Conservation (phyloP, 2,797 vertebrate genomes). For the Poeciliopsis infans region DNA sequence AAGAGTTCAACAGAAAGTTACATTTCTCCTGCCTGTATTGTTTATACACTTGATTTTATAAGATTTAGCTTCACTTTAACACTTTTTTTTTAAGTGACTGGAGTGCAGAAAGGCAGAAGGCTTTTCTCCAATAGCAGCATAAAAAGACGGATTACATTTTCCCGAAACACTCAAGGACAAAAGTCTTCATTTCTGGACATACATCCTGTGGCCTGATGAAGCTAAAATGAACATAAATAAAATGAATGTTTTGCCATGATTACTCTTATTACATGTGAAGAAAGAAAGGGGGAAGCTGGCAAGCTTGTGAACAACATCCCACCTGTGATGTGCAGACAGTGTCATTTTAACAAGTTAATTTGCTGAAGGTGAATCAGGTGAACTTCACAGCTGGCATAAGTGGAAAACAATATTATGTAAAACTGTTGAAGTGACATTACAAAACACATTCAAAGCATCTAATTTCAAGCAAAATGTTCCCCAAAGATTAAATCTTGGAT, state of each 20-base stretch:
- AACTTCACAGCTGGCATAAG: background rate
- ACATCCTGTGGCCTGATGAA: background rate
- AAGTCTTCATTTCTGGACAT: background rate
- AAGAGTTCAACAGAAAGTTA: slow-evolving; percentile 19
- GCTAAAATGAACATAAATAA: background rate
- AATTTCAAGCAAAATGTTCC: background rate
- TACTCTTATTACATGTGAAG: background rate
- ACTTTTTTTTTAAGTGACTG: slow-evolving; percentile 2
- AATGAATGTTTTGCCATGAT: background rate
- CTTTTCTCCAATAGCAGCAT: background rate
- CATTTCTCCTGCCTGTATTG: slow-evolving; percentile 43
- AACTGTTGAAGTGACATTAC: background rate
- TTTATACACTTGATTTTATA: slow-evolving; percentile 48
- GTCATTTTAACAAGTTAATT: background rate
- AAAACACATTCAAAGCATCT: background rate
- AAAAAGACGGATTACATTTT: background rate
- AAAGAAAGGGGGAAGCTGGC: background rate
- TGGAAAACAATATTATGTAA: background rate
- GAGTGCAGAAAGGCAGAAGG: background rate
- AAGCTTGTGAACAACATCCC: background rate
- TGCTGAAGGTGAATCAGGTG: background rate
- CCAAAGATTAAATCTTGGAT: background rate
- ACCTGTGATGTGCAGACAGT: background rate
- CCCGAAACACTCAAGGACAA: background rate
- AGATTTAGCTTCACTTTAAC: slow-evolving; percentile 32